phyloP scores from a whole-genome alignment of 2,888 invertebrate genomes.

The Phyllotreta striolata region DNA sequence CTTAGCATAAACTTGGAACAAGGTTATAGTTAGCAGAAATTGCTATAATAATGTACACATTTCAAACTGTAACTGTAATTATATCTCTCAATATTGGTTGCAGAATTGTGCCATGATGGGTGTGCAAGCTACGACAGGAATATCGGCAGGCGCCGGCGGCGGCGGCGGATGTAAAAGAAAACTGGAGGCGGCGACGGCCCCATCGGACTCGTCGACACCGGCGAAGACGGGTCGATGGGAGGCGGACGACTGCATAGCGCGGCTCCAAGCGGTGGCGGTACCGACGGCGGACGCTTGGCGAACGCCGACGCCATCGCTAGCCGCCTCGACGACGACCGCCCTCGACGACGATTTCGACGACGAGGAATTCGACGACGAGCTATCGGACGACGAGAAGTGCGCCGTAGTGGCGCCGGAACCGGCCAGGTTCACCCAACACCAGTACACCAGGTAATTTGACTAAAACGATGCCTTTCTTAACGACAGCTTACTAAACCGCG shows the following conservation, averaged over 20 bases:
- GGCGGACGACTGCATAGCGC: constrained; percentile 68
- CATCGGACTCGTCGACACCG: constrained; percentile 62
- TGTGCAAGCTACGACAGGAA: constrained; percentile 75
- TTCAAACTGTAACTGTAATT: no score
- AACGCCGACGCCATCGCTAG: constrained; percentile 60
- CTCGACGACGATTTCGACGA: constrained; percentile 66
- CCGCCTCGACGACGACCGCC: constrained; percentile 56
- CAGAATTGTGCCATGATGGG: constrained; percentile 77
- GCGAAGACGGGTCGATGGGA: constrained; percentile 68
- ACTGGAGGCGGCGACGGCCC: constrained; percentile 63
- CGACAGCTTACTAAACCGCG: background rate
- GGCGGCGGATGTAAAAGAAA: constrained; percentile 65
- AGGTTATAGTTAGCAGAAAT: no score
- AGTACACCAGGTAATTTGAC: constrained; percentile 51
- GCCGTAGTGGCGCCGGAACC: constrained; percentile 59
- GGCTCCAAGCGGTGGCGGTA: constrained; percentile 76
- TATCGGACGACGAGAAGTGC: constrained; percentile 65
- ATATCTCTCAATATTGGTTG: constrained; percentile 39
- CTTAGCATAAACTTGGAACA: no score
- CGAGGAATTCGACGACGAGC: constrained; percentile 70
- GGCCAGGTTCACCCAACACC: constrained; percentile 52
- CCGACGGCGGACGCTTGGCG: constrained; percentile 68
- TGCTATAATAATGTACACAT: background rate
- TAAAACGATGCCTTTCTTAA: constrained; percentile 38
- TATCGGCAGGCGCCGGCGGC: constrained; percentile 40